A percentile compares a stretch with the other conserved stretches of the same genome.
Evolutionary conservation across 2,797 vertebrate species (phyloP).

Genomic region (Phataginus tetradactyla): DNA sequence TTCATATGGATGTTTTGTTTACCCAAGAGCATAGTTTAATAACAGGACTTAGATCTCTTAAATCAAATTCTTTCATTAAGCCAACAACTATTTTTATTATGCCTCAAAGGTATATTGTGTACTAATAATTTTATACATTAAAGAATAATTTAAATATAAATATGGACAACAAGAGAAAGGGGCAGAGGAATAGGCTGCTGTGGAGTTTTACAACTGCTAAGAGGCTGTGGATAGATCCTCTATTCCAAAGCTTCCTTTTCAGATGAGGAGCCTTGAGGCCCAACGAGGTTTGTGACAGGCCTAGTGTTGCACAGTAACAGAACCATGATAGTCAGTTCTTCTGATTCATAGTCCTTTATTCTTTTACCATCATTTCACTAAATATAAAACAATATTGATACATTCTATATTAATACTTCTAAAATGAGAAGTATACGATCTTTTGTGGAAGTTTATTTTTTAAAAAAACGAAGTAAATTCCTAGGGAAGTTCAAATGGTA

Average conservation of each 20-base stretch:
- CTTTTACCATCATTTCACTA: neutral
- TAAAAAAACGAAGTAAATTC: neutral
- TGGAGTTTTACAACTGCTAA: neutral
- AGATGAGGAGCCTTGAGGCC: neutral
- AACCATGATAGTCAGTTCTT: neutral
- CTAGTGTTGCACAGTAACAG: neutral
- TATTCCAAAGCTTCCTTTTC: neutral
- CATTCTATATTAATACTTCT: constrained; percentile 7
- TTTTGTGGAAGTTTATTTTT: constrained; percentile 12
- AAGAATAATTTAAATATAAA: constrained; percentile 33
- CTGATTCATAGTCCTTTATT: neutral
- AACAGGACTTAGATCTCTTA: neutral
- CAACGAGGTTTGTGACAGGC: neutral
- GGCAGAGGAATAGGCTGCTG: neutral
- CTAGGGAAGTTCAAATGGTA: neutral
- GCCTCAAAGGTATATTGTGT: neutral
- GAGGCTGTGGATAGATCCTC: neutral
- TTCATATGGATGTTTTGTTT: neutral
- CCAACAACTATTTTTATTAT: constrained; percentile 21
- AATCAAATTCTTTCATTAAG: constrained; percentile 20
- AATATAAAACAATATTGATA: neutral
- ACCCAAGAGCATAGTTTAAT: neutral
- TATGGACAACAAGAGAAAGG: neutral
- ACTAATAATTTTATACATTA: constrained; percentile 34
- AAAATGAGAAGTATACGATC: constrained; percentile 18